Evolutionary conservation across 2,113 vertebrate genomes (phyloP), one percentile per base, ranked within the genome.

Genomic region (Rhinichthys klamathensis): DNA sequence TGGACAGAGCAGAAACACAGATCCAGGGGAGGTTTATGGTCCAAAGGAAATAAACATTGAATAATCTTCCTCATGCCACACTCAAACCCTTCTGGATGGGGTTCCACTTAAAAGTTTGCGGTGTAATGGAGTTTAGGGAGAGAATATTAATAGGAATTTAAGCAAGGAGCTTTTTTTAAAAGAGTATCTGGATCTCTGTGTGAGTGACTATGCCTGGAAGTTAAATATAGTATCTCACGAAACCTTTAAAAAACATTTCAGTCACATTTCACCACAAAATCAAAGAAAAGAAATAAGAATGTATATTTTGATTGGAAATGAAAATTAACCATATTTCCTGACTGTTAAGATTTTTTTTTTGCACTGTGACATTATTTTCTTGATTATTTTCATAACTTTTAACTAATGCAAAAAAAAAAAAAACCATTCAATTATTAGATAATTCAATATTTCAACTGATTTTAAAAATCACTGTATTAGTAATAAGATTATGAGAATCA

Each of bases 1-100:
- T 84, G 51, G 35, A 46, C 13, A 75, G 32, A 23, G 30, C 58
- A 86, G 25, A 84, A 41, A 80, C 73, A 79, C 27, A 83, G 63
- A 86, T 56, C 73, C 84, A 81, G 60, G 54, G 18, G 27, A 61
- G 63, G 27, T 35, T 82, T 51, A 82, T 23, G 18, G 12, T 82
- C 80, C 63, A 82, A 82, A 32, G 41, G 8, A 54, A 51, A 69
- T 32, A 82, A 54, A 69, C 15, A 12, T 10, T 7, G 5, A 51
- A 67, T 49, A 69, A 82, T 69, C 25, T 69, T 82, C 61, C 80
- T 69, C 41, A 21, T 82, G 60, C 63, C 44, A 30, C 78, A 63
- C 38, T 65, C 38, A 0, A 46, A 63, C 78, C 12, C 44, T 51
- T 49, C 80, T 82, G 80, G 44, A 67, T 82, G 80, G 44, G 44